phyloP scores from a whole-genome alignment of 2,113 vertebrate species.

The human region GRCh38 chr7:157240501-157241000 shows the following conservation, averaged over 20 bases:
- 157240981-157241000: fast-evolving
- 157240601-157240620: not conserved
- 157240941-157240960: not conserved
- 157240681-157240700: not conserved
- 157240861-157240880: not conserved
- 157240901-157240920: not conserved
- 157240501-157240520: not conserved
- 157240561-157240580: not conserved
- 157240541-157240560: no score
- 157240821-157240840: not conserved
- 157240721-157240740: no score
- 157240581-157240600: not conserved
- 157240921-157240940: not conserved
- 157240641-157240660: not conserved
- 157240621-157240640: not conserved
- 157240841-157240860: not conserved
- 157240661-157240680: not conserved
- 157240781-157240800: not conserved
- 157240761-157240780: no score
- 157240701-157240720: not conserved
- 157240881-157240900: not conserved
- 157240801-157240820: not conserved
- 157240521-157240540: not conserved
- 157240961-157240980: not conserved
- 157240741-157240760: no score